These are phyloP conservation scores for Gymnopithys bicolor DNA, from an alignment of 2,797 vertebrate species.

Conservation along the genomic window DNA sequence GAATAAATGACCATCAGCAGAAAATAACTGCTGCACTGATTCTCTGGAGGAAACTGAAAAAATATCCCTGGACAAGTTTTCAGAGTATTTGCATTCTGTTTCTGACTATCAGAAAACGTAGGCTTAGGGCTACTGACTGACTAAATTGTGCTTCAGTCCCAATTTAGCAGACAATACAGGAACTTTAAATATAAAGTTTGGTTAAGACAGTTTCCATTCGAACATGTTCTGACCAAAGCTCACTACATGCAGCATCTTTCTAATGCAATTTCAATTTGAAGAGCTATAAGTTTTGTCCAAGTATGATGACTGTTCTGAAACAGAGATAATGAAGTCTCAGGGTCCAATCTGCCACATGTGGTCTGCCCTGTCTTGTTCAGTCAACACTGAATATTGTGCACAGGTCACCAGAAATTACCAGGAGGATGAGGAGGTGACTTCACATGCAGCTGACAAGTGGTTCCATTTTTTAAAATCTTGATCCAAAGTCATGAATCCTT, in stretches of 20 bases:
- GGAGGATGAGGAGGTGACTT: not conserved
- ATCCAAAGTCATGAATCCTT: not conserved
- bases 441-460: not conserved
- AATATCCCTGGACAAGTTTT: not conserved
- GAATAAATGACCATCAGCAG: not conserved
- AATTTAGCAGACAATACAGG: not conserved
- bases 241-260: not conserved
- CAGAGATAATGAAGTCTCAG: not conserved
- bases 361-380: not conserved
- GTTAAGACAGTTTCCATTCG: not conserved
- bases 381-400: not conserved
- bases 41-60: not conserved
- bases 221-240: not conserved
- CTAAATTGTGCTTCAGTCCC: not conserved
- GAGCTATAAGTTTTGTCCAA: not conserved
- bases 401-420: not conserved
- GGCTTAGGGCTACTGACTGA: not conserved
- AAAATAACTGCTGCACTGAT: not conserved
- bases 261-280: not conserved
- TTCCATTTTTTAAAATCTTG: not conserved
- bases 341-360: not conserved
- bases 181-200: not conserved
- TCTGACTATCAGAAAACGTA: not conserved
- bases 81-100: not conserved
- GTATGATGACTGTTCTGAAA: not conserved